Base-by-base conservation (phyloP, 2,113 vertebrate species). In the Carlito syrichta region DNA sequence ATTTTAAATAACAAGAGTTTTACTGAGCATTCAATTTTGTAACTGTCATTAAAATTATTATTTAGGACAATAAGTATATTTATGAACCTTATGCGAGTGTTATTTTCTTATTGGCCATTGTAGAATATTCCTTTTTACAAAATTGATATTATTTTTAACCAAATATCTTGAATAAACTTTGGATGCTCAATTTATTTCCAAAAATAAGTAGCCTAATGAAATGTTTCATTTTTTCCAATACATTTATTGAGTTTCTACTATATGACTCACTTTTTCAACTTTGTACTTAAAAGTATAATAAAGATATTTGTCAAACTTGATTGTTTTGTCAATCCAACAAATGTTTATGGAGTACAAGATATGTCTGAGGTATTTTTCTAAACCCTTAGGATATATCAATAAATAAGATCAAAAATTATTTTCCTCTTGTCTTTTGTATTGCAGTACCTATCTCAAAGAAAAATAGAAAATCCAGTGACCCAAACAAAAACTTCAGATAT, bases 301-400 rank as follows among this genome's bases (percentile, higher is more conserved):
- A n/a, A n/a, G n/a, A n/a, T n/a, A n/a, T n/a, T n/a, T n/a, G n/a
- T n/a, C 20, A 32, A 82, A 79, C 2, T 74, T 60, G 4, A 58
- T 66, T 90, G 6, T 77, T 78, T 78, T 95, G 94, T 96, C 17
- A 90, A 63, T 74, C 82, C 30, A 56, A 35, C 19, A 93, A 91
- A 78, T 91, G 35, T 52, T 92, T 22, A 5, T n/a, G 83, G 63
- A 77, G 7, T 52, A 10, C 8, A 69, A 74, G 77, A 35, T 73
- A 56, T 81, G 12, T 78, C 14, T 68, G 3, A 88, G 3, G 3
- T 74, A 25, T 58, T 96, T 71, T 85, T 68, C 23, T 48, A 95
- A 22, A 2, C n/a, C 54, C 5, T 77, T 10, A 2, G 6, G 30
- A 52, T 40, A 30, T 40, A 84, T n/a, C 25, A 85, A 35, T 63